A percentile compares a stretch with the other conserved stretches of the same genome.
These are phyloP conservation scores for Diadema setosum DNA, from an alignment of 35 echinoderm and acorn worm species.

Conservation along the genomic window DNA sequence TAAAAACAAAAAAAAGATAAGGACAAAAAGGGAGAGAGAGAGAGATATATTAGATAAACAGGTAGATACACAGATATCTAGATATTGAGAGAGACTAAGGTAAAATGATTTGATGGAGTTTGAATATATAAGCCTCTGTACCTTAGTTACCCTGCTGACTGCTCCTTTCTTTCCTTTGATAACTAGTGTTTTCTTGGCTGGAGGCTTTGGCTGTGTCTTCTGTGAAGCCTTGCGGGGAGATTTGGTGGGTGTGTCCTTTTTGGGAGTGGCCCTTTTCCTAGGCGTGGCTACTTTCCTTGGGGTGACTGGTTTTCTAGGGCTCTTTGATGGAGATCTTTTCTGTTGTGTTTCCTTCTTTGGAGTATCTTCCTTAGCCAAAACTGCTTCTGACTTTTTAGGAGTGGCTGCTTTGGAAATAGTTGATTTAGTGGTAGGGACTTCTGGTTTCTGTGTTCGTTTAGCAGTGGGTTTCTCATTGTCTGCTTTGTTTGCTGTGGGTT, in stretches of 20 bases:
- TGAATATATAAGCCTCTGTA: too few species aligned
- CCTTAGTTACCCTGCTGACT: too few species aligned
- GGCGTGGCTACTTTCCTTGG: conserved; percentile 5
- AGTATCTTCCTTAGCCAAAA: background rate
- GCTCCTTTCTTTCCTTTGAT: too few species aligned
- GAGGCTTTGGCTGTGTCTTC: conserved; percentile 17
- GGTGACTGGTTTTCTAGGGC: background rate
- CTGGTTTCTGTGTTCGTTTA: background rate
- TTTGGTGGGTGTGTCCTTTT: background rate
- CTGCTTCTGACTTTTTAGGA: background rate
- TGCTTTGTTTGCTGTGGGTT: background rate
- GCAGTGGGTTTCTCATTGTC: background rate
- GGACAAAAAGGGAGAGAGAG: too few species aligned
- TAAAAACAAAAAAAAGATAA: too few species aligned
- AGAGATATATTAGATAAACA: too few species aligned
- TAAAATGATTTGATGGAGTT: too few species aligned
- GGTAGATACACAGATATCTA: too few species aligned
- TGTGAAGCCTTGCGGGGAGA: conserved; percentile 18
- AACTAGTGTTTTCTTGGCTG: conserved; percentile 59
- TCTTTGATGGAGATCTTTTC: background rate
- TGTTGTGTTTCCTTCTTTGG: background rate
- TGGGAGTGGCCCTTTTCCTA: conserved; percentile 15
- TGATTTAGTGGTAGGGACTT: background rate
- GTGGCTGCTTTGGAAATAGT: background rate
- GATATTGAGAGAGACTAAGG: too few species aligned